Conservation (phyloP, 2,797 vertebrate species). For the Silurus lanzhouensis region DNA sequence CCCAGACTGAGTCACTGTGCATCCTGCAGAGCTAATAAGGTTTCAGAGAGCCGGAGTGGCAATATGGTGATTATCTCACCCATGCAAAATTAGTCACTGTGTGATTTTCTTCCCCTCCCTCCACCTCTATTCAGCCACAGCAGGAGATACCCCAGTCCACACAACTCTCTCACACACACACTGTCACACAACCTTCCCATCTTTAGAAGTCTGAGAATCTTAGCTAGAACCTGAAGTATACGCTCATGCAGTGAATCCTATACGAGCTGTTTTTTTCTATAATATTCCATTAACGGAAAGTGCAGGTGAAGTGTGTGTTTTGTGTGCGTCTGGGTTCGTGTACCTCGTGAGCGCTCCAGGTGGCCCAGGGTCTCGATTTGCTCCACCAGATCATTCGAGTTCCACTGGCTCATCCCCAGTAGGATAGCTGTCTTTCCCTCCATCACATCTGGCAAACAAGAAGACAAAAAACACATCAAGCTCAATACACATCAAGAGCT, state of each 20-base stretch:
- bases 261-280: too few species aligned
- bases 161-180: background rate
- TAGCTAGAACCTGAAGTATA: background rate
- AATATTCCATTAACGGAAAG: too few species aligned
- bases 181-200: background rate
- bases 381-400: slow-evolving; percentile 97
- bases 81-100: slow-evolving; percentile 35
- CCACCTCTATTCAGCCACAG: slow-evolving; percentile 6
- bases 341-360: slow-evolving; percentile 88
- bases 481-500: too few species aligned
- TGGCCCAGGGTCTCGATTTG: slow-evolving; percentile 95
- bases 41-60: slow-evolving; percentile 19
- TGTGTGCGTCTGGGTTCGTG: background rate
- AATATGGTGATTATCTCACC: slow-evolving; percentile 41
- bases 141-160: background rate
- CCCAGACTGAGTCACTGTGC: slow-evolving; percentile 6
- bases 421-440: slow-evolving; percentile 94
- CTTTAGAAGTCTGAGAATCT: background rate
- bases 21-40: slow-evolving; percentile 24
- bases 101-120: slow-evolving; percentile 20
- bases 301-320: background rate
- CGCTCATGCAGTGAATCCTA: background rate
- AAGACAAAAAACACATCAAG: background rate
- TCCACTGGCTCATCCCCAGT: slow-evolving; percentile 98
- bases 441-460: slow-evolving; percentile 82